These are phyloP conservation scores for Ericerus pela DNA, from an alignment of 1,140 invertebrate genomes.

Conservation along the genomic window DNA sequence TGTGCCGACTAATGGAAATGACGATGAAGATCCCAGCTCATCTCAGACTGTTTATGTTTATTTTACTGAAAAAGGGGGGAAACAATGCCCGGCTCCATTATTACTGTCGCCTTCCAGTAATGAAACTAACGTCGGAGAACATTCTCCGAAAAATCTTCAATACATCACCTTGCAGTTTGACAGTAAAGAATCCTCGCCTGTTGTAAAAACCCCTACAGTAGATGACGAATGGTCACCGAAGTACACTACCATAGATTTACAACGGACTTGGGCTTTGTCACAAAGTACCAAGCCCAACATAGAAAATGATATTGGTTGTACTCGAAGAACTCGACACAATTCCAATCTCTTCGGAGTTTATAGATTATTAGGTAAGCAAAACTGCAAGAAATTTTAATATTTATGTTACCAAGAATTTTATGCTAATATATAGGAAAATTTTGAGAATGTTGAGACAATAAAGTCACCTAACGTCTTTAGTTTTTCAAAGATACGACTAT, in stretches of 20 bases:
- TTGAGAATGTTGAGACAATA: too few relatives aligned
- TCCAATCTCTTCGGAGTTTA: constrained; percentile 27
- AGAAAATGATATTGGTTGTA: constrained; percentile 39
- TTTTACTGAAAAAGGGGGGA: neutral
- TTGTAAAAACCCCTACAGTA: constrained; percentile 28
- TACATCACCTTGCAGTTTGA: constrained; percentile 31
- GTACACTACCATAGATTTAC: constrained; percentile 87
- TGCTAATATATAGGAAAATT: too few relatives aligned
- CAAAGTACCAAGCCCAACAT: constrained; percentile 37
- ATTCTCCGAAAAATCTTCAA: constrained; percentile 2
- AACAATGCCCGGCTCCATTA: constrained; percentile 5
- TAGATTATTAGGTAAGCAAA: too few relatives aligned
- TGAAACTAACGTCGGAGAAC: neutral
- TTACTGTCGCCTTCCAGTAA: neutral
- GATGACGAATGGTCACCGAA: constrained; percentile 38
- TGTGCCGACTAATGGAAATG: neutral
- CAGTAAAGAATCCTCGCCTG: constrained; percentile 39
- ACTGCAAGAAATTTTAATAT: too few relatives aligned
- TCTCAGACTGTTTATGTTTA: neutral
- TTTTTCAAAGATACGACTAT: too few relatives aligned
- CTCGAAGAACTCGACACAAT: constrained; percentile 47
- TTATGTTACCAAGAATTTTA: too few relatives aligned
- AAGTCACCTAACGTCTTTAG: too few relatives aligned
- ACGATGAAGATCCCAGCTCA: neutral
- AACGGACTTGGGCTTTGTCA: constrained; percentile 75